phyloP scores from a whole-genome alignment of 2,888 invertebrate species.

The Fabriciana adippe region DNA sequence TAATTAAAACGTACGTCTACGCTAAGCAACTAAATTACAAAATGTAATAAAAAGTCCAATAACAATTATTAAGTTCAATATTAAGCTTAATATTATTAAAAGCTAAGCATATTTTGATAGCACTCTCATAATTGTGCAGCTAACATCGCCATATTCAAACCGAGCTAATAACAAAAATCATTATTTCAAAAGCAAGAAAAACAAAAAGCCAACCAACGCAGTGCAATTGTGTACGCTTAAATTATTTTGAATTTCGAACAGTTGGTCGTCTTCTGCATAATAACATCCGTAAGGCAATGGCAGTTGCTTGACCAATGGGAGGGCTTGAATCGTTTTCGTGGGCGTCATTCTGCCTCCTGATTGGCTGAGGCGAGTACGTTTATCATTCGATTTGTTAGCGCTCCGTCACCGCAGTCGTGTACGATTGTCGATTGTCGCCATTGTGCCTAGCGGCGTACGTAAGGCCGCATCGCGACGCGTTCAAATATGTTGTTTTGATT shows the following conservation, averaged over 20 bases:
- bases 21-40: too few species aligned
- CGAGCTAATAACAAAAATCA: conserved; percentile 19
- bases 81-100: background rate
- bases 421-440: conserved; percentile 81
- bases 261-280: conserved; percentile 80
- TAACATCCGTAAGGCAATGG: conserved; percentile 80
- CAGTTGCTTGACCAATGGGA: conserved; percentile 78
- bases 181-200: conserved; percentile 16
- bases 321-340: conserved; percentile 67
- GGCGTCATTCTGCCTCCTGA: conserved; percentile 68
- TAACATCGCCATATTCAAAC: conserved; percentile 4
- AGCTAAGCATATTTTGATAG: conserved; percentile 20
- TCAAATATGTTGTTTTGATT: conserved; percentile 50
- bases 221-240: conserved; percentile 68
- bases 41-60: too few species aligned
- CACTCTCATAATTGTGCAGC: background rate
- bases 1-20: too few species aligned
- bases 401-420: conserved; percentile 75
- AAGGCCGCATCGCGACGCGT: conserved; percentile 64
- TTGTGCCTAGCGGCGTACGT: conserved; percentile 70
- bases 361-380: conserved; percentile 69
- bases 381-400: conserved; percentile 79
- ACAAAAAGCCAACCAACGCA: conserved; percentile 22
- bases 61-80: too few species aligned
- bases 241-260: conserved; percentile 73